phyloP scores from a whole-genome alignment of 2,888 invertebrate genomes.

The Ditylenchus weischeri region DNA sequence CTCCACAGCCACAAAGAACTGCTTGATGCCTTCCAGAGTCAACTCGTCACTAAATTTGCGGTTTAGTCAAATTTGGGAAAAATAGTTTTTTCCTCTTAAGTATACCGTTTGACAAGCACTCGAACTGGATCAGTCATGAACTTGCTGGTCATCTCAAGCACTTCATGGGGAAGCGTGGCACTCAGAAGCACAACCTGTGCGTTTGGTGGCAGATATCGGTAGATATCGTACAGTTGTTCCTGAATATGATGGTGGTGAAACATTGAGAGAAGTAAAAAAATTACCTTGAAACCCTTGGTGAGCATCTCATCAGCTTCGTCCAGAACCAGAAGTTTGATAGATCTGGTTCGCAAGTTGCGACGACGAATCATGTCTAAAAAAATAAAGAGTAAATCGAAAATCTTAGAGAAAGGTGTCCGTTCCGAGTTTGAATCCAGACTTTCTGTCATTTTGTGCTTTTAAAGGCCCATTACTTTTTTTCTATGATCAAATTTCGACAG shows the following conservation, averaged over 20 bases:
- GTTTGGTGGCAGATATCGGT: constrained; percentile 91
- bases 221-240: constrained; percentile 98
- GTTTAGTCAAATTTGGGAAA: background rate
- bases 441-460: background rate
- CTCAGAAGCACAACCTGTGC: constrained; percentile 87
- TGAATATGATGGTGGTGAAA: too few species aligned
- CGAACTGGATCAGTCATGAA: constrained; percentile 99
- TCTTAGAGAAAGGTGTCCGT: too few species aligned
- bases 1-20: constrained; percentile 98
- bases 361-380: constrained; percentile 73
- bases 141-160: constrained; percentile 99
- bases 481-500: too few species aligned
- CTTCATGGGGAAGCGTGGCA: constrained; percentile 96
- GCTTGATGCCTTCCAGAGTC: constrained; percentile 98
- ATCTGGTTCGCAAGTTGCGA: constrained; percentile 78
- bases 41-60: constrained; percentile 74
- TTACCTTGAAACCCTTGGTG: constrained; percentile 87
- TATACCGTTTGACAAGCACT: constrained; percentile 93
- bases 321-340: constrained; percentile 92
- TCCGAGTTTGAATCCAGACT: too few species aligned
- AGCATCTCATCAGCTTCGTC: constrained; percentile 99
- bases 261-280: too few species aligned
- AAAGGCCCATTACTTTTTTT: background rate
- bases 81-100: background rate
- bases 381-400: background rate